Base-by-base conservation (phyloP, 2,888 invertebrate species). In the Spicauda simplicius region DNA sequence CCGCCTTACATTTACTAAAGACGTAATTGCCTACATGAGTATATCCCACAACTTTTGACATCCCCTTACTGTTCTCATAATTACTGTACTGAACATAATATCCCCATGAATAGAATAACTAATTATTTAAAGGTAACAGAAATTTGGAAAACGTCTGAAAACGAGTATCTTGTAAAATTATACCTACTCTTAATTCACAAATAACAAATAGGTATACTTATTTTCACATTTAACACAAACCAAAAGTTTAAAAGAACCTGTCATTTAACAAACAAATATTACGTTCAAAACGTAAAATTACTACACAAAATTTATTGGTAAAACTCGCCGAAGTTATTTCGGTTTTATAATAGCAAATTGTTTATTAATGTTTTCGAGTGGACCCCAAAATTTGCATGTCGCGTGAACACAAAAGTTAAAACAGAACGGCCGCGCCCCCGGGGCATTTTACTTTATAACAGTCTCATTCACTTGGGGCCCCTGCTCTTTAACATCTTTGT, bases 341-440 rank as follows among this genome's bases (percentile, higher is more conserved):
- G 37, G n/a, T 52, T 41, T 37, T 53, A 61, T 53, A 61, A 61
- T 61, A 19, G 37, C 61, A 37, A 61, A 61, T 61, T 61, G 61
- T 37, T 53, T 61, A 61, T 61, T 61, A 61, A 61, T 61, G 52
- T 53, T 53, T 61, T 20, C 52, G 53, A 50, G 61, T 61, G 37
- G 52, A 53, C 37, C 60, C 53, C n/a, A 37, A 61, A 61, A 61
- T 61, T 61, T 61, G 61, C 61, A 61, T 61, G 30, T 48, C n/a
- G 30, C 37, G 20, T 30, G 53, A 61, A 61, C 53, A 61, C 48
- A 52, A 61, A 61, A 61, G 52, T 61, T 53, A 16, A 61, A 61
- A 41, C 37, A 25, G 61, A 53, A 61, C n/a, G 52, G 14, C 20
- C 33, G n/a, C n/a, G 52, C 37, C 53, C 41, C 53, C 30, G 18